Base-by-base conservation (phyloP, 2,888 invertebrate species). In the Tipula lateralis region DNA sequence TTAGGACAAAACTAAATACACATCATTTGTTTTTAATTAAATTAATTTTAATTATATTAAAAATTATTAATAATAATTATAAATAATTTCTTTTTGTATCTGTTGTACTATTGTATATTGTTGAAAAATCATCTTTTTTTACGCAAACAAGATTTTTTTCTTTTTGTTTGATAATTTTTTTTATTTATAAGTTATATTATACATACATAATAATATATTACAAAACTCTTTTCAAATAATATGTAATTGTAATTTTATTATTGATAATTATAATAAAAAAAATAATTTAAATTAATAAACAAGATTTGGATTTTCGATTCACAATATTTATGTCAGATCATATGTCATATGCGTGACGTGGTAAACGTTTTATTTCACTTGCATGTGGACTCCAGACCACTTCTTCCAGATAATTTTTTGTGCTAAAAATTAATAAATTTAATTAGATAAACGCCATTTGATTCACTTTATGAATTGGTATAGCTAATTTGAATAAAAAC, bases 1-100 rank as follows among this genome's bases (percentile, higher is more conserved):
- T 84, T 85, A 85, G 34, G 19, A 83, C 16, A 34, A 34, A 83
- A 83, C n/a, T 9, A 24, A 66, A 6, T 9, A 66, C 9, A 66
- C 24, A 24, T 66, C 24, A 66, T 66, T 9, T 66, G 66, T 66
- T 66, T 66, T 66, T 50, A 50, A 66, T 24, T 24, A 66, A n/a
- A n/a, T n/a, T n/a, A n/a, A n/a, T n/a, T 66, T 66, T 66, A 66
- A 66, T 66, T n/a, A n/a, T n/a, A n/a, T n/a, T 66, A 24, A 66
- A 66, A 19, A 13, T 13, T 66, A 66, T 66, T 50, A 50, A 50
- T 50, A 50, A 50, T 50, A 50, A 50, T 9, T 19, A 66, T 66
- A 9, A 44, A 66, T 66, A 66, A 9, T 12, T 66, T 66, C 44
- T 66, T 66, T 24, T 66, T 66, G 24, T 66, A 66, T 66, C 9